phyloP scores from a whole-genome alignment of 2,113 vertebrate genomes.

The Varanus komodoensis region DNA sequence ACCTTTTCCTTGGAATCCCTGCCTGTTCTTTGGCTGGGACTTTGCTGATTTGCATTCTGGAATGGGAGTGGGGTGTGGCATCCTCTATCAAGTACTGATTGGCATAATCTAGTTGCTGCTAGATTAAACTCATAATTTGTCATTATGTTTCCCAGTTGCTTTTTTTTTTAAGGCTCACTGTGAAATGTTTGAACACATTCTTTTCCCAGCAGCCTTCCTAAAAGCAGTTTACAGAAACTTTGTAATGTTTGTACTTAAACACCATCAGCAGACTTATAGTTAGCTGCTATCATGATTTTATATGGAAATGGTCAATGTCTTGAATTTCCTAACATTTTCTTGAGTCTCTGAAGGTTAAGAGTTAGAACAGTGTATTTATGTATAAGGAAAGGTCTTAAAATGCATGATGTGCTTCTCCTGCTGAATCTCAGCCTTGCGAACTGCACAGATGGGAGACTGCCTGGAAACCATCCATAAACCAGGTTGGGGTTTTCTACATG shows the following conservation, averaged over 20 bases:
- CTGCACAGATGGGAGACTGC: background rate
- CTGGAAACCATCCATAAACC: background rate
- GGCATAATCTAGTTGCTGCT: background rate
- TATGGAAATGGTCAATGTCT: conserved; percentile 2
- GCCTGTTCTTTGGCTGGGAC: conserved; percentile 33
- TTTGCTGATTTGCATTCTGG: background rate
- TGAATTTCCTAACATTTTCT: background rate
- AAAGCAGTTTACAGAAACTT: conserved; percentile 16
- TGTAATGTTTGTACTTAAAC: conserved; percentile 20
- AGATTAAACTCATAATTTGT: background rate
- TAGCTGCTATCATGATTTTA: conserved; percentile 10
- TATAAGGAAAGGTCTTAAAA: background rate
- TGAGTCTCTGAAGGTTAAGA: background rate
- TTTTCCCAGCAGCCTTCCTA: background rate
- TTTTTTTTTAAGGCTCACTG: conserved; percentile 25
- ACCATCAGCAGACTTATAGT: background rate
- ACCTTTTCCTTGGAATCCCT: conserved; percentile 28
- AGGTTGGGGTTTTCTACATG: too few species aligned
- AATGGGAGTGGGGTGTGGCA: background rate
- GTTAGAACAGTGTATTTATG: background rate
- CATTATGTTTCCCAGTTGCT: conserved; percentile 4
- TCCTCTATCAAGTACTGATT: background rate
- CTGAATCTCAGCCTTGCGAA: background rate
- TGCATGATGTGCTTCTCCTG: background rate
- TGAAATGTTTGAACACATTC: background rate